Evolutionary conservation across 2,888 invertebrate species (phyloP), one percentile per base, ranked within the genome.

Genomic region (Erebia palarica): DNA sequence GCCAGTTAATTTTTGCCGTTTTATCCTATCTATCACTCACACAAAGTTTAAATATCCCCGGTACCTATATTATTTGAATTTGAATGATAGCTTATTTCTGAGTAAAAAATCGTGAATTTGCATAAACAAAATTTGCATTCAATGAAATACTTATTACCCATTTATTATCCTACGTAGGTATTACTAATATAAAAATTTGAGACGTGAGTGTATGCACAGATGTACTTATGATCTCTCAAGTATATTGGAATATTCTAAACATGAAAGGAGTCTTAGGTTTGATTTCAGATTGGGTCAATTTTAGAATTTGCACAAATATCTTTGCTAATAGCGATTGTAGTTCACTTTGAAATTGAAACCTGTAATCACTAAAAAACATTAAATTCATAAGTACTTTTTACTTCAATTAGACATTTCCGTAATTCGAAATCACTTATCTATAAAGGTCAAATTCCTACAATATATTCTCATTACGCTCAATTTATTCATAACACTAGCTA

Each of bases 51-150:
- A 21, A 14, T 49, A 63, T 63, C 63, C 14, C 21, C 63, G 9
- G 10, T 16, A 18, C 44, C 5, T 44, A 47, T 44, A 59, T 67
- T 59, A 58, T 49, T 67, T 67, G 59, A 47, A 65, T 59, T 67
- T 59, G 59, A 47, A 65, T 65, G 65, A 55, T 67, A 67, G 47
- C 67, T 59, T 67, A 67, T 49, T 67, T 67, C 67, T 47, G 47
- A 36, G 67, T 67, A 67, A 59, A 67, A 67, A 58, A 67, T 59
- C 67, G 27, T 59, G 67, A 67, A 67, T 67, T 67, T 67, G 67
- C 67, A 67, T 67, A 67, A 18, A 67, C 49, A 67, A 67, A 67
- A 67, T 67, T 67, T 67, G 67, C 67, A 67, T 67, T 67, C 67
- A 67, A 67, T 67, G 67, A 67, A 67, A 67, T 44, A 57, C 65